Evolutionary conservation across 2,113 vertebrate genomes (phyloP).

Genomic region (Smithornis capensis): DNA sequence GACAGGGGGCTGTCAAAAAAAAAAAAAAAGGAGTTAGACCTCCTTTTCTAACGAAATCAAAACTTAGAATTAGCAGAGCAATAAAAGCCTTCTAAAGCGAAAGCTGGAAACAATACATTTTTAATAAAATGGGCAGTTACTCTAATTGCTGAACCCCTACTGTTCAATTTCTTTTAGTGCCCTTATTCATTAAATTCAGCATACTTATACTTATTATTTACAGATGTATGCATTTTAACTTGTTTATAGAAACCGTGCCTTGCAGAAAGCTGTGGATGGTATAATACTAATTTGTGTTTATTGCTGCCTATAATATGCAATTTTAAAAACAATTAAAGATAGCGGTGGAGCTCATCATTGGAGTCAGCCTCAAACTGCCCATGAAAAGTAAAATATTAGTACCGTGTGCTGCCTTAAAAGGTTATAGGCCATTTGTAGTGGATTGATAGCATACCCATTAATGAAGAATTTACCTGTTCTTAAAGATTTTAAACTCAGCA

Average conservation of each 20-base stretch:
- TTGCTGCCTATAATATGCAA: slow-evolving; percentile 64
- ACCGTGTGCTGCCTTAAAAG: not conserved
- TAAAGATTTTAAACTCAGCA: slow-evolving; percentile 44
- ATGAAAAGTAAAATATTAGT: slow-evolving; percentile 21
- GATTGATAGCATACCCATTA: slow-evolving; percentile 8
- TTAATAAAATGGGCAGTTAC: slow-evolving; percentile 75
- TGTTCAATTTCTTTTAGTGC: slow-evolving; percentile 77
- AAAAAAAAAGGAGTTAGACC: not conserved
- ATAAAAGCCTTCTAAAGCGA: slow-evolving; percentile 55
- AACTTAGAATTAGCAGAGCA: slow-evolving; percentile 39
- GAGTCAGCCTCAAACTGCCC: slow-evolving; percentile 23
- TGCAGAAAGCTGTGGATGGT: slow-evolving; percentile 51
- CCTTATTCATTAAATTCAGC: slow-evolving; percentile 75
- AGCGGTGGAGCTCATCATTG: not conserved
- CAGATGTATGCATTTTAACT: slow-evolving; percentile 73
- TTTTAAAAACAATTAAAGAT: slow-evolving; percentile 61
- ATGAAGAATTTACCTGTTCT: slow-evolving; percentile 42
- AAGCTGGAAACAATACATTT: slow-evolving; percentile 73
- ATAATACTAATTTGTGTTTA: slow-evolving; percentile 51
- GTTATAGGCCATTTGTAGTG: not conserved
- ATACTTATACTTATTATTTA: slow-evolving; percentile 76
- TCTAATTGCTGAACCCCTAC: slow-evolving; percentile 74
- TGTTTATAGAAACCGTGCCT: slow-evolving; percentile 71
- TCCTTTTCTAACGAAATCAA: slow-evolving; percentile 13
- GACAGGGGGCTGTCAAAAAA: not conserved